Base-by-base conservation (phyloP, 2,113 vertebrate genomes). In the Thunnus thynnus region DNA sequence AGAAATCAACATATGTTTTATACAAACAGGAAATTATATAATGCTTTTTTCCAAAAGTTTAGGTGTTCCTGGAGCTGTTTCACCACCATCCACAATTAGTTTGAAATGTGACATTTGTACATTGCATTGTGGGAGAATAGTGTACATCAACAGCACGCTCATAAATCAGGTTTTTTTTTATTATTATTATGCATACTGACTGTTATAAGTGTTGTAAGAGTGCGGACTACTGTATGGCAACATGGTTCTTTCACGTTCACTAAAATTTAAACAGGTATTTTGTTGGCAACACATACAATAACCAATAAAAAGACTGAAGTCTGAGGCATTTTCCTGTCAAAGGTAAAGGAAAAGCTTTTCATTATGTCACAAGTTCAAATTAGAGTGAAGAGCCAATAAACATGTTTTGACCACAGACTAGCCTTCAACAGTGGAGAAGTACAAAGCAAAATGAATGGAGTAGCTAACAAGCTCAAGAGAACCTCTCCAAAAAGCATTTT, bases 371-470 rank as follows among this genome's bases (percentile, higher is more conserved):
- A 48, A 0, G 5, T 62, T 70, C 5, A 1, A 46, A 20, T 67
- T 30, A 52, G 57, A 41, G 30, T 64, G 65, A 72, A 79, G 72
- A 64, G 20, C 13, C 55, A 41, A 9, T 9, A 41, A 44, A 54
- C 47, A 52, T 63, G 55, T 72, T 76, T 72, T 64, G 65, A 62
- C 57, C 16, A 3, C 36, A 16, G 20, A 54, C 36, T 67, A 61
- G 74, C 78, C 74, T 82, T 68, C 36, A 47, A 25, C 54, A 48
- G 25, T 51, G 57, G 32, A 41, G 60, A 52, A 65, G 62, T 18
- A 82, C 74, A 72, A 73, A 86, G 73, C 46, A 68, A 78, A 84
- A 50, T 44, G 51, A 72, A 66, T 4, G 12, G 72, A 81, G 81
- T 56, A 47, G 52, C 60, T 60, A 18, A 70, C 72, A 76, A 80